A percentile compares a stretch with the other conserved stretches of the same genome.
Evolutionary conservation across 2,113 vertebrate genomes (phyloP).

Genomic region (Pungitius pungitius): DNA sequence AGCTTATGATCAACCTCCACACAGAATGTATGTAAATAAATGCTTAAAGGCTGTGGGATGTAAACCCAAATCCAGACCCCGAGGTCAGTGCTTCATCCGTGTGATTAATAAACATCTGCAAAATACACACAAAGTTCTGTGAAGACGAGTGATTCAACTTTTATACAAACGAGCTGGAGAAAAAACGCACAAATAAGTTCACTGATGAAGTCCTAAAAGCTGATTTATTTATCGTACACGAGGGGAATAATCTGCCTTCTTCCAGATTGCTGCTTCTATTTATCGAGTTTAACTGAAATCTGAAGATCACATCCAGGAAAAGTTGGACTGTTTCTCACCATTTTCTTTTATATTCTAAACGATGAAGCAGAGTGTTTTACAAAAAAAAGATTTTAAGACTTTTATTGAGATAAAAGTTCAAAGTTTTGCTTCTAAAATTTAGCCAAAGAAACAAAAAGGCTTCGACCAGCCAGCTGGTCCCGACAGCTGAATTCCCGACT

Average conservation of each 20-base stretch:
- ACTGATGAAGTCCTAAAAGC: not conserved
- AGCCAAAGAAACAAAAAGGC: too few species aligned
- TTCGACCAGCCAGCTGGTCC: constrained; percentile 74
- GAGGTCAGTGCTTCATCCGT: constrained; percentile 66
- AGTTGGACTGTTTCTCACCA: not conserved
- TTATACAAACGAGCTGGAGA: constrained; percentile 3
- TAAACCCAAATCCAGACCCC: constrained; percentile 39
- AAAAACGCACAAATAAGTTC: not conserved
- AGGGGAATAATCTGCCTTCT: not conserved
- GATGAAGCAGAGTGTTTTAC: too few species aligned
- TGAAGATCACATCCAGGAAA: not conserved
- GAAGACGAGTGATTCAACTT: constrained; percentile 4
- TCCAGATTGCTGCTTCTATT: not conserved
- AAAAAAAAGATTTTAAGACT: constrained; percentile 34
- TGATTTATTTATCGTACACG: not conserved
- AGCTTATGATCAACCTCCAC: constrained; percentile 70
- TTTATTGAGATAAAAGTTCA: not conserved
- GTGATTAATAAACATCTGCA: constrained; percentile 39
- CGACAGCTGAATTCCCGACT: not conserved
- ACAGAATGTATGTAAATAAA: constrained; percentile 59
- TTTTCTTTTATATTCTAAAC: not conserved
- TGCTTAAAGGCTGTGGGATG: constrained; percentile 26
- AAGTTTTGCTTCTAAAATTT: too few species aligned
- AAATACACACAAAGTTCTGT: constrained; percentile 10
- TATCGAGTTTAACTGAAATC: not conserved